These are phyloP conservation scores for Isichthys henryi DNA, from an alignment of 2,113 vertebrate species.

Conservation along the genomic window DNA sequence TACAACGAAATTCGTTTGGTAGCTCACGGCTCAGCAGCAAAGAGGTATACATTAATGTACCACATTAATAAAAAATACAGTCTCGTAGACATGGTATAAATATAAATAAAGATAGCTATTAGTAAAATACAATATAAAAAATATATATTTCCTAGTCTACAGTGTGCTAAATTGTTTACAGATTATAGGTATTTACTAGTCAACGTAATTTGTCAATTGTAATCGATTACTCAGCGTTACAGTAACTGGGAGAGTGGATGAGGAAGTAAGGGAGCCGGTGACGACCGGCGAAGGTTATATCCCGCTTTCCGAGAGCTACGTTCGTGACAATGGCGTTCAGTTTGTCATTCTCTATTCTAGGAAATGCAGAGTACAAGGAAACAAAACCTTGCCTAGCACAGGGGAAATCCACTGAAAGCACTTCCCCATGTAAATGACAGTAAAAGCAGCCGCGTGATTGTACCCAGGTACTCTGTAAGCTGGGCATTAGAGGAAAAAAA, in stretches of 20 bases:
- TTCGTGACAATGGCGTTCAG: background rate
- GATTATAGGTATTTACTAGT: too few species aligned
- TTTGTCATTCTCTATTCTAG: background rate
- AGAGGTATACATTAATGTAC: too few species aligned
- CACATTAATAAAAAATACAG: too few species aligned
- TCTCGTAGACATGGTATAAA: too few species aligned
- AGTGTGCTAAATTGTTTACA: too few species aligned
- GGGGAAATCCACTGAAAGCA: background rate
- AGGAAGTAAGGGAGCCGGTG: background rate
- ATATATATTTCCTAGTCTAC: too few species aligned
- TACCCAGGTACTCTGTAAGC: background rate
- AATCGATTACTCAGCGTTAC: background rate
- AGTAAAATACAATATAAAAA: too few species aligned
- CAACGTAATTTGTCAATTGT: too few species aligned
- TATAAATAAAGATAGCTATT: too few species aligned
- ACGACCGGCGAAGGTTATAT: background rate
- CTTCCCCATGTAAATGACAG: background rate
- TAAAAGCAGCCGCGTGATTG: background rate
- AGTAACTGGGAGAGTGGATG: background rate
- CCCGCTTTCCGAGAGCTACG: background rate
- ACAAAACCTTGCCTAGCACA: background rate
- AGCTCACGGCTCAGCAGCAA: too few species aligned
- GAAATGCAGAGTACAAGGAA: background rate
- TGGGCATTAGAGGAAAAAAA: background rate
- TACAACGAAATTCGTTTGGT: too few species aligned